Conservation (phyloP, 1,140 invertebrate species). For the Callitettix versicolor region DNA sequence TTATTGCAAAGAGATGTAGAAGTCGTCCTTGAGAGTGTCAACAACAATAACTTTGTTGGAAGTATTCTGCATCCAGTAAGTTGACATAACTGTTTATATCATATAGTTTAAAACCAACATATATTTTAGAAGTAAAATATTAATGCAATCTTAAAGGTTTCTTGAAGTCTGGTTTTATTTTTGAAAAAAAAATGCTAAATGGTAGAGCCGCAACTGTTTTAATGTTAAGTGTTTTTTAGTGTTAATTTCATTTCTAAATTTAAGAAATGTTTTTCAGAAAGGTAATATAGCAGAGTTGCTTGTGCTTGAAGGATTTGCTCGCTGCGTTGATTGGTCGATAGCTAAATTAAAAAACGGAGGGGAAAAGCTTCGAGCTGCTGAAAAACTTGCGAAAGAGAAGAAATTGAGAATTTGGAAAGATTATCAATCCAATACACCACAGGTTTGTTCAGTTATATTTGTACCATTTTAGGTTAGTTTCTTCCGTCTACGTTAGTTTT, state of each 20-base stretch:
- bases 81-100: slow-evolving; percentile 18
- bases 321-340: slow-evolving; percentile 97
- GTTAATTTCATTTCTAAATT: no score
- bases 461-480: not conserved
- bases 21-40: slow-evolving; percentile 81
- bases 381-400: slow-evolving; percentile 80
- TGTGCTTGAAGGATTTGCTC: slow-evolving; percentile 83
- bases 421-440: slow-evolving; percentile 43
- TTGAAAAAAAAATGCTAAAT: not conserved
- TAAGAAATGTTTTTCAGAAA: slow-evolving; percentile 50
- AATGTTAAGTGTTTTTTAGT: no score
- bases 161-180: not conserved
- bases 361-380: slow-evolving; percentile 73
- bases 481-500: not conserved
- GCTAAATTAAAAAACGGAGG: slow-evolving; percentile 65
- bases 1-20: slow-evolving; percentile 89
- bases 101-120: not conserved
- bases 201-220: no score
- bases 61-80: slow-evolving; percentile 85
- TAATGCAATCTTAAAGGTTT: no score
- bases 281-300: slow-evolving; percentile 92
- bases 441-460: slow-evolving; percentile 21
- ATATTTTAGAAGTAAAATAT: not conserved
- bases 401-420: slow-evolving; percentile 83
- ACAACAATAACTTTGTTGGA: slow-evolving; percentile 88